Conservation (phyloP, 2,797 vertebrate species). For the Melanotaenia nigrans region DNA sequence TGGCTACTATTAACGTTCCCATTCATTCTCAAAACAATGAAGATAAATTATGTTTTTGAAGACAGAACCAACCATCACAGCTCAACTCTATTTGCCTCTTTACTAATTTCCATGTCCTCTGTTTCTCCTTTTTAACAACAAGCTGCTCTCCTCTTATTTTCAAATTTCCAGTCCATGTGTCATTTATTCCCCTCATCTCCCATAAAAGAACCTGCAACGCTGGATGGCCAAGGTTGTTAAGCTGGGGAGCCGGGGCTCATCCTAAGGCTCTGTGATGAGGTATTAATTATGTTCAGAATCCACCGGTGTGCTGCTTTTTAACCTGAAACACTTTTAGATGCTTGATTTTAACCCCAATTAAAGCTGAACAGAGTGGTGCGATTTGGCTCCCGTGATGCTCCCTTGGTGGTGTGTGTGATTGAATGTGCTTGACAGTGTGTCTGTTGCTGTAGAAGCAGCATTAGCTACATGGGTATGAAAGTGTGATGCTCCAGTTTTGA, state of each 20-base stretch:
- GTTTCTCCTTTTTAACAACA: background rate
- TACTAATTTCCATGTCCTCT: background rate
- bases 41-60: slow-evolving; percentile 27
- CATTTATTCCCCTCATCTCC: background rate
- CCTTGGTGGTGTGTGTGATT: slow-evolving; percentile 27
- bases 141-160: background rate
- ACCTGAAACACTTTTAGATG: slow-evolving; percentile 52
- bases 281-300: slow-evolving; percentile 72
- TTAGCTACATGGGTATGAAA: slow-evolving; percentile 16
- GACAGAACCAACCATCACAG: slow-evolving; percentile 1
- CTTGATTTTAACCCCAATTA: slow-evolving; percentile 76
- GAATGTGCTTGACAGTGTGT: slow-evolving; percentile 26
- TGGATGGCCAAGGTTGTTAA: slow-evolving; percentile 46
- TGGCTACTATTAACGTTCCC: slow-evolving; percentile 20
- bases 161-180: background rate
- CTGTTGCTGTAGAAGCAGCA: slow-evolving; percentile 3
- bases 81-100: background rate
- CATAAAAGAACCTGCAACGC: slow-evolving; percentile 18
- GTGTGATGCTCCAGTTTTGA: slow-evolving; percentile 40
- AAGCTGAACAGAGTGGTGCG: slow-evolving; percentile 56
- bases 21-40: slow-evolving; percentile 28
- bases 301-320: slow-evolving; percentile 57
- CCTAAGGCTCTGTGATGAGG: slow-evolving; percentile 68
- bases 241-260: slow-evolving; percentile 48
- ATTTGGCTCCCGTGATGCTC: slow-evolving; percentile 52